These are phyloP conservation scores for Drosophila insularis DNA, from an alignment of 1,140 invertebrate species.

Conservation along the genomic window DNA sequence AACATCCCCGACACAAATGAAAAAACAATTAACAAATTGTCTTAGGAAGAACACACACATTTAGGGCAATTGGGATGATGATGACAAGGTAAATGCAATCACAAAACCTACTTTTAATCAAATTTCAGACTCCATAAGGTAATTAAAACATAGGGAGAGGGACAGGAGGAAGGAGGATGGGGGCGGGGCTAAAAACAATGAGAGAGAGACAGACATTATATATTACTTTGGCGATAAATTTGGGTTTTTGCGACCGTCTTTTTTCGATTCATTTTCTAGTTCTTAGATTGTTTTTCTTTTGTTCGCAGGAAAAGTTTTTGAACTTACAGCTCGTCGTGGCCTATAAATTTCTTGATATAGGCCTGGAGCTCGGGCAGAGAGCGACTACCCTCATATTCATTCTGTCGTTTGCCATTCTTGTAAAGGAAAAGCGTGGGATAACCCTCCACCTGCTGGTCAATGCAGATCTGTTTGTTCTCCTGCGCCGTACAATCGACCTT, in stretches of 20 bases:
- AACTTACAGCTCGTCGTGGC: constrained; percentile 72
- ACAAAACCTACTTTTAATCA: constrained; percentile 13
- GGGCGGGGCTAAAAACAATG: background rate
- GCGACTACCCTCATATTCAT: constrained; percentile 89
- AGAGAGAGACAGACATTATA: constrained; percentile 3
- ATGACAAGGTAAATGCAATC: constrained; percentile 18
- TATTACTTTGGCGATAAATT: constrained; percentile 50
- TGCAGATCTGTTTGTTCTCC: constrained; percentile 87
- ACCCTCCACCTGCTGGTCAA: constrained; percentile 88
- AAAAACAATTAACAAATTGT: background rate
- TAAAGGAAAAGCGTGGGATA: constrained; percentile 91
- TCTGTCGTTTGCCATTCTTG: constrained; percentile 86
- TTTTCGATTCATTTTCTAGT: background rate
- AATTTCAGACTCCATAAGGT: constrained; percentile 8
- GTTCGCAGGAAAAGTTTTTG: background rate
- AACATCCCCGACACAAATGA: background rate
- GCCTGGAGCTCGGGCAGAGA: constrained; percentile 85
- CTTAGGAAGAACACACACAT: background rate
- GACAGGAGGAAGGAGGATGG: background rate
- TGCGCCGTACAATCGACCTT: constrained; percentile 90
- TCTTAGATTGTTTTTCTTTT: background rate
- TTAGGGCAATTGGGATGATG: constrained; percentile 1
- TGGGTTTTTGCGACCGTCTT: constrained; percentile 27
- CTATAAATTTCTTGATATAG: constrained; percentile 70
- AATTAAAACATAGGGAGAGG: background rate